Percentiles rank a stretch among this genome's conserved stretches.
Conservation (phyloP, 2,888 invertebrate species). For the Beris chalybata region DNA sequence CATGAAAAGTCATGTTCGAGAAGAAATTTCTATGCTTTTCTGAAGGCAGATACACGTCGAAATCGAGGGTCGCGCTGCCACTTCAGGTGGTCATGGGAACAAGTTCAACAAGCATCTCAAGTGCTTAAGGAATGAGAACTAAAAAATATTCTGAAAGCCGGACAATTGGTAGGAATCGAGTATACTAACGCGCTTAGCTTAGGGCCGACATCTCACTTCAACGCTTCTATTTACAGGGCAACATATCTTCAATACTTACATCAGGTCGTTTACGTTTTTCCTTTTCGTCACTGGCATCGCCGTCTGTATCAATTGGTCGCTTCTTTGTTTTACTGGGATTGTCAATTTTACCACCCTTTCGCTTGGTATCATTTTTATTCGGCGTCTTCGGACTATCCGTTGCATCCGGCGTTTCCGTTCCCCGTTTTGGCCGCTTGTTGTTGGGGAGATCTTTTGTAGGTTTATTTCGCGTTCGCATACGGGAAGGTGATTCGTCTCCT, state of each 20-base stretch:
- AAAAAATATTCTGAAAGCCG: too few species aligned
- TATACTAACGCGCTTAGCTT: constrained; percentile 4
- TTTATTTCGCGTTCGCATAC: constrained; percentile 86
- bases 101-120: too few species aligned
- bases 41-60: too few species aligned
- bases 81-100: too few species aligned
- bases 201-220: background rate
- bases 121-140: too few species aligned
- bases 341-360: constrained; percentile 57
- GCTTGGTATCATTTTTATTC: constrained; percentile 57
- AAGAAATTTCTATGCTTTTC: too few species aligned
- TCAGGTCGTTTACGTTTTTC: constrained; percentile 60
- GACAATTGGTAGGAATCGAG: background rate
- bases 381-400: constrained; percentile 57
- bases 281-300: constrained; percentile 57
- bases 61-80: too few species aligned
- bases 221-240: background rate
- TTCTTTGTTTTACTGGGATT: constrained; percentile 62
- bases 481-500: constrained; percentile 77
- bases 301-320: constrained; percentile 57
- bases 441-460: constrained; percentile 68
- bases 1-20: too few species aligned
- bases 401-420: constrained; percentile 62
- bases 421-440: constrained; percentile 63
- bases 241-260: constrained; percentile 41